Conservation (phyloP, 2,113 vertebrate genomes). For the Zosterops pallidus region DNA sequence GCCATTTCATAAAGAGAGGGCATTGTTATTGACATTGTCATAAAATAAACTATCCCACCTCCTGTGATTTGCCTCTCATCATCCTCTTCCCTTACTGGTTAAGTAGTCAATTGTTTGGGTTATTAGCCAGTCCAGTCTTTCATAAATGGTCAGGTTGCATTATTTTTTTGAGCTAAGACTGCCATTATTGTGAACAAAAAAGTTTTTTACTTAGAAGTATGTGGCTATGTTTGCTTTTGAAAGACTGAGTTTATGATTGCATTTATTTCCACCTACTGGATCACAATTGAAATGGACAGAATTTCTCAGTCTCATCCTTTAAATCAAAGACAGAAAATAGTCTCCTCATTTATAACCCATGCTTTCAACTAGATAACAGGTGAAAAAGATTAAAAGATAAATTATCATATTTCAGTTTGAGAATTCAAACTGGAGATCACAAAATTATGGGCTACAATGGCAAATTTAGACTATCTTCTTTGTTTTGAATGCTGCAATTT, state of each 20-base stretch:
- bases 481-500: neutral
- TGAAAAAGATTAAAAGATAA: neutral
- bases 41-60: neutral
- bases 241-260: neutral
- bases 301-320: neutral
- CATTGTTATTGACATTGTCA: neutral
- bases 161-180: neutral
- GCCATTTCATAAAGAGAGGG: neutral
- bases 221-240: neutral
- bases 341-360: neutral
- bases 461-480: neutral
- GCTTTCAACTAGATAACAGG: neutral
- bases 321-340: neutral
- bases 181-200: neutral
- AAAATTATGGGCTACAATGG: neutral
- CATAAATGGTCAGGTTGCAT: neutral
- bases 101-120: neutral
- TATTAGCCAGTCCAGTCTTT: neutral
- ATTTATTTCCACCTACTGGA: neutral
- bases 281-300: neutral
- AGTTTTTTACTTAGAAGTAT: neutral
- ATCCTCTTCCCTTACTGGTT: neutral
- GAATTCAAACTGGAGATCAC: neutral
- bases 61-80: neutral
- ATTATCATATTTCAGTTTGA: neutral